These are phyloP conservation scores for Vulpes ferrilata DNA, from an alignment of 2,113 vertebrate species.

Conservation along the genomic window DNA sequence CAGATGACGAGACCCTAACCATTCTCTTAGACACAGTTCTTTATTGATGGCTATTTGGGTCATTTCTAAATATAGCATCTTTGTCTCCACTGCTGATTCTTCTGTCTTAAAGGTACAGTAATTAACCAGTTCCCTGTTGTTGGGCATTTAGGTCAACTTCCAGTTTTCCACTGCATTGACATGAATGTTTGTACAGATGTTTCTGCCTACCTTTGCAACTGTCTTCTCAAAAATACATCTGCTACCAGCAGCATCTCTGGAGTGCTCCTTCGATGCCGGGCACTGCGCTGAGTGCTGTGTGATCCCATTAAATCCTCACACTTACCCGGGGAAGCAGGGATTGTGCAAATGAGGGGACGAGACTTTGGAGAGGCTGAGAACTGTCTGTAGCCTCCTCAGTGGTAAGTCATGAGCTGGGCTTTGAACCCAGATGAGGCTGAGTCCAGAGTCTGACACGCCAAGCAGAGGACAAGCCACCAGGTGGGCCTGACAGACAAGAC, in stretches of 20 bases:
- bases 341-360: fast-evolving
- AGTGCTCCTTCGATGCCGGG: background rate
- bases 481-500: background rate
- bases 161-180: background rate
- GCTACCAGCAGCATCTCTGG: background rate
- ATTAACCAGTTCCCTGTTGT: background rate
- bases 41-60: background rate
- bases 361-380: background rate
- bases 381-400: background rate
- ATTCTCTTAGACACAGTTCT: background rate
- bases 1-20: background rate
- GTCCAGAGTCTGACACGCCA: background rate
- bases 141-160: background rate
- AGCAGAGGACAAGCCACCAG: background rate
- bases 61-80: background rate
- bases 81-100: background rate
- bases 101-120: background rate
- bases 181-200: background rate
- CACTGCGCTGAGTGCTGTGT: background rate
- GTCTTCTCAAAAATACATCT: background rate
- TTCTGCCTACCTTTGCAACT: background rate
- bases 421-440: background rate
- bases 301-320: background rate
- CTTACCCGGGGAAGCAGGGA: too few relatives aligned
- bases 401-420: background rate